These are phyloP conservation scores for Acronicta leporina DNA, from an alignment of 2,888 invertebrate genomes.

Conservation along the genomic window DNA sequence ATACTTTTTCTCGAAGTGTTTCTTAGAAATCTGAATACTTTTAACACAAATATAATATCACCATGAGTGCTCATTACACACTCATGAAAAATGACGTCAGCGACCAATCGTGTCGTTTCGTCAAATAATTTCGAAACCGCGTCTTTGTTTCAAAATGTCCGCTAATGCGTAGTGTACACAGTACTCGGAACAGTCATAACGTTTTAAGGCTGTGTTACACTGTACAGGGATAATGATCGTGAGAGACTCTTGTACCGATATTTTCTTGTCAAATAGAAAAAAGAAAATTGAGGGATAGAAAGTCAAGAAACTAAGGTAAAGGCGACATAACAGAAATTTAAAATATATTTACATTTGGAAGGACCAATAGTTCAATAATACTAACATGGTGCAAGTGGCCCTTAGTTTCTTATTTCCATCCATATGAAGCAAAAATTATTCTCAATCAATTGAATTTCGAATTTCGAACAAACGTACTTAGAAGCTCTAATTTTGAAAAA, in stretches of 20 bases:
- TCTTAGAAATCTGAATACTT: background rate
- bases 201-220: conserved; percentile 41
- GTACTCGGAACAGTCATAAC: conserved; percentile 39
- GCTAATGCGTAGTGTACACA: conserved; percentile 56
- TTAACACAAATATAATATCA: background rate
- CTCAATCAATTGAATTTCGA: background rate
- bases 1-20: background rate
- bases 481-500: conserved; percentile 1
- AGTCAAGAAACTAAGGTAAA: no score
- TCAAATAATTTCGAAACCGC: conserved; percentile 60
- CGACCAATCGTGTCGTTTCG: conserved; percentile 44
- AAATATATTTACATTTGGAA: no score
- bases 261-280: background rate
- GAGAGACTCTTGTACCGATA: conserved; percentile 27
- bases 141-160: conserved; percentile 63
- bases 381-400: no score
- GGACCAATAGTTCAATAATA: no score
- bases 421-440: background rate
- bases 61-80: conserved; percentile 19
- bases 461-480: background rate
- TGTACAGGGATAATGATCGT: conserved; percentile 45
- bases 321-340: no score
- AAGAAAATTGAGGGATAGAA: no score
- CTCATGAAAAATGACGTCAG: conserved; percentile 35
- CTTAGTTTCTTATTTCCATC: no score